A percentile compares a stretch with the other conserved stretches of the same genome.
Evolutionary conservation across 2,797 vertebrate species (phyloP).

Genomic region (Mormyrus hasselquistii): DNA sequence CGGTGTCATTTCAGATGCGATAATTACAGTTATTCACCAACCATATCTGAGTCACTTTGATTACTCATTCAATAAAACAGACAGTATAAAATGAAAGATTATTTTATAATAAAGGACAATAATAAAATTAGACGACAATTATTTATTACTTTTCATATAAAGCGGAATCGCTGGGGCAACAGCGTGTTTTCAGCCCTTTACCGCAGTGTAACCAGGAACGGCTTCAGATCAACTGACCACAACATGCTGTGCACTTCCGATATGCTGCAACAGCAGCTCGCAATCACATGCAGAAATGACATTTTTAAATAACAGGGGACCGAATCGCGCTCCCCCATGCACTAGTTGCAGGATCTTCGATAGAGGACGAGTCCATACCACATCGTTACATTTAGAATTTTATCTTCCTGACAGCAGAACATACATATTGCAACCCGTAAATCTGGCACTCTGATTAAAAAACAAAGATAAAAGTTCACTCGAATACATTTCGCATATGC

Average conservation of each 20-base stretch:
- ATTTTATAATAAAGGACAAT: not conserved
- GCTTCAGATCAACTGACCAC: not conserved
- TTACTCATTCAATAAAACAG: not conserved
- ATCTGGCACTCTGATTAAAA: not conserved
- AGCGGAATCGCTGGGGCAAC: not conserved
- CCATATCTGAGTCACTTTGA: not conserved
- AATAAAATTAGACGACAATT: not conserved
- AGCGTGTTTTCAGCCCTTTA: not conserved
- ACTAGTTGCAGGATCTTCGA: not conserved
- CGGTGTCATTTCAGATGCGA: not conserved
- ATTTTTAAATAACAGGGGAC: not conserved
- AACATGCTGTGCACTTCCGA: not conserved
- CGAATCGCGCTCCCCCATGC: not conserved
- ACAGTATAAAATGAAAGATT: not conserved
- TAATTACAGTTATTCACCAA: conserved; percentile 1
- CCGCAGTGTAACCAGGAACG: not conserved
- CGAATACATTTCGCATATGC: not conserved
- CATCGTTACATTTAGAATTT: not conserved
- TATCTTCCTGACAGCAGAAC: not conserved
- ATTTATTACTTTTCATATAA: not conserved
- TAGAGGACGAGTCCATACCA: not conserved
- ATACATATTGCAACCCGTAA: not conserved
- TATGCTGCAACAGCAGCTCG: not conserved
- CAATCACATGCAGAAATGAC: not conserved
- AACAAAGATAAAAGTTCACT: conserved; percentile 12